Evolutionary conservation across 2,113 vertebrate species (phyloP).

Genomic region (Dicerorhinus sumatrensis): DNA sequence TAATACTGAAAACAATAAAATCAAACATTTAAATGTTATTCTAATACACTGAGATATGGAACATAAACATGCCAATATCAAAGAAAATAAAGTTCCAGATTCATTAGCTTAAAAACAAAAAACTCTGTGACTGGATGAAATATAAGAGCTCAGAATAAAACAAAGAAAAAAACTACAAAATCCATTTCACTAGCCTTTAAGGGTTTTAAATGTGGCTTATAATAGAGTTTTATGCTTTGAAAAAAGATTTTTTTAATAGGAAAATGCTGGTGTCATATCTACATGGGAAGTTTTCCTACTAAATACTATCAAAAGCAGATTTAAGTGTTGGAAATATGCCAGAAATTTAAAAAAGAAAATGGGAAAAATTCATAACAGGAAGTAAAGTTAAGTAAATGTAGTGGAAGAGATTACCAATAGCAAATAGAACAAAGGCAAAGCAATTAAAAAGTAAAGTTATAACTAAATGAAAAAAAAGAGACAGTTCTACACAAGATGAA

Average conservation of each 20-base stretch:
- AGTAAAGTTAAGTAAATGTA: not conserved
- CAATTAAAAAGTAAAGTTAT: not conserved
- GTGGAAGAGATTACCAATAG: not conserved
- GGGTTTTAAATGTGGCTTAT: not conserved
- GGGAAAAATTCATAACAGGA: not conserved
- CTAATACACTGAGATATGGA: not conserved
- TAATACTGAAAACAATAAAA: constrained; percentile 40
- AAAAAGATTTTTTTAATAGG: not conserved
- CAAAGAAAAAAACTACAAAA: constrained; percentile 18
- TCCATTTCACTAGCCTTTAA: not conserved
- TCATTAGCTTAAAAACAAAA: constrained; percentile 39
- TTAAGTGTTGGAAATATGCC: not conserved
- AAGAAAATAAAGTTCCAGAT: not conserved
- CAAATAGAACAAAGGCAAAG: not conserved
- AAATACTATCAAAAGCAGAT: constrained; percentile 46
- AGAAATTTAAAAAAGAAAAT: not conserved
- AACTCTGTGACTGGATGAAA: not conserved
- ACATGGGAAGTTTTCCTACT: not conserved
- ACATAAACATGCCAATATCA: not conserved
- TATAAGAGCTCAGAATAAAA: not conserved
- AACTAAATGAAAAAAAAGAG: not conserved
- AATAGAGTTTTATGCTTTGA: constrained; percentile 2
- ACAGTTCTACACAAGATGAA: not conserved
- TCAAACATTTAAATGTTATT: not conserved
- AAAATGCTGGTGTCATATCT: not conserved